Percentiles rank a stretch among this genome's conserved stretches.
phyloP scores from a whole-genome alignment of 92 coral and sea anemone species.

The Parazoanthus atlanticus region DNA sequence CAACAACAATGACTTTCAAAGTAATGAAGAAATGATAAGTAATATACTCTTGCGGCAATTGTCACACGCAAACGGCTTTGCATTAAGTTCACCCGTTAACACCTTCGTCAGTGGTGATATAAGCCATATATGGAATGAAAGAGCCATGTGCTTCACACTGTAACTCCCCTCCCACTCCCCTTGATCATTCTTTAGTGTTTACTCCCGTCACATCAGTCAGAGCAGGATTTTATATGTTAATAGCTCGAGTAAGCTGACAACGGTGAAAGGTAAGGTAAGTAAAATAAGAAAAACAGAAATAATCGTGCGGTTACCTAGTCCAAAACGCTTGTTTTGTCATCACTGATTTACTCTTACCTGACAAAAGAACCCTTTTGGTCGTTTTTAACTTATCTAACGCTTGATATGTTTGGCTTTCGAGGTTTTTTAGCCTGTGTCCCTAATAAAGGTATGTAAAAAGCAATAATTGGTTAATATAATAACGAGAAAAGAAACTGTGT shows the following conservation, averaged over 20 bases:
- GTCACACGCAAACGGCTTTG: too few species aligned
- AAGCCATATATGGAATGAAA: background rate
- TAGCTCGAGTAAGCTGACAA: too few species aligned
- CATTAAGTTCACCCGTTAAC: background rate
- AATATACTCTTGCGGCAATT: too few species aligned
- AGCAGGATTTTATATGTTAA: too few species aligned
- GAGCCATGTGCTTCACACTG: background rate
- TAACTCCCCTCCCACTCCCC: background rate
- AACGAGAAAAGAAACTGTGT: background rate
- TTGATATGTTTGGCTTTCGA: constrained; percentile 95
- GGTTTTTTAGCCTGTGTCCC: constrained; percentile 95
- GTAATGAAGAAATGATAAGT: too few species aligned
- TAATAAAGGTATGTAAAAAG: background rate
- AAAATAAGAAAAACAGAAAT: too few species aligned
- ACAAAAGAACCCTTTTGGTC: constrained; percentile 77
- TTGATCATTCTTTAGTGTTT: background rate
- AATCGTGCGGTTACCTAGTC: background rate
- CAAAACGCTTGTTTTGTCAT: background rate
- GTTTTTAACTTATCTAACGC: constrained; percentile 93
- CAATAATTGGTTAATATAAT: background rate
- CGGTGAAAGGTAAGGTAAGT: background rate
- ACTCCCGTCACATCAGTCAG: background rate
- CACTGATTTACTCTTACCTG: constrained; percentile 59
- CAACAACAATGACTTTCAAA: background rate
- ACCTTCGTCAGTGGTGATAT: background rate